phyloP scores from a whole-genome alignment of 2,888 invertebrate genomes.

The Platerodrilus igneus region DNA sequence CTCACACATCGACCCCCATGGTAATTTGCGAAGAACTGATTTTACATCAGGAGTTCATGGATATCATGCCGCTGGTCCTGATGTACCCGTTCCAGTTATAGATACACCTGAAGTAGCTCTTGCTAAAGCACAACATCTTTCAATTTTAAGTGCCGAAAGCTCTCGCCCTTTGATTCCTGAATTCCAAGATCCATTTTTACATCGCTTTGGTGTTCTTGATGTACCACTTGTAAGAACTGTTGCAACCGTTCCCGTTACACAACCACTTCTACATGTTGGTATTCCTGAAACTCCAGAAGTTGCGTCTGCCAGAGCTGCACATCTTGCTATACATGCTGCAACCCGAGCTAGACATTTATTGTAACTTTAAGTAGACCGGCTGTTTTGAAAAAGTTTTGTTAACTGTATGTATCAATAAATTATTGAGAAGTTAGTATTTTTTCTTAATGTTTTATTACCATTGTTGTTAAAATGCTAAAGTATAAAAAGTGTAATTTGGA shows the following conservation, averaged over 20 bases:
- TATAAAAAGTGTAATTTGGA: too few relatives aligned
- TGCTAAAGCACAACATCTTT: constrained; percentile 29
- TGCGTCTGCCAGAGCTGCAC: constrained; percentile 28
- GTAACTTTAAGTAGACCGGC: too few relatives aligned
- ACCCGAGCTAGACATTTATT: constrained; percentile 12
- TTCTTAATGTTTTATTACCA: too few relatives aligned
- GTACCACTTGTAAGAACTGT: constrained; percentile 7
- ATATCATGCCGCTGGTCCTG: constrained; percentile 23
- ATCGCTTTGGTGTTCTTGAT: constrained; percentile 1
- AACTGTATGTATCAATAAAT: too few relatives aligned
- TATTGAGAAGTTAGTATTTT: too few relatives aligned
- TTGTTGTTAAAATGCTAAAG: too few relatives aligned
- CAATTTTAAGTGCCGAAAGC: constrained; percentile 12
- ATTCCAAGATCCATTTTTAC: constrained; percentile 16
- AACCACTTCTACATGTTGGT: constrained; percentile 3
- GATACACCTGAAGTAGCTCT: constrained; percentile 35
- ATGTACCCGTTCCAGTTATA: constrained; percentile 27
- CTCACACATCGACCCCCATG: constrained; percentile 29
- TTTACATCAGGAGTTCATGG: constrained; percentile 28
- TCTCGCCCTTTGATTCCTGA: constrained; percentile 10
- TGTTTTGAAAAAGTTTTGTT: too few relatives aligned
- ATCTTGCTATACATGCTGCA: constrained; percentile 21
- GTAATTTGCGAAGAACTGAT: constrained; percentile 24
- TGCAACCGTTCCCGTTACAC: constrained; percentile 4
- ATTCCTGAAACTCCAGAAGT: constrained; percentile 31